phyloP scores from a whole-genome alignment of 2,113 vertebrate genomes.

The Periophthalmus modestus region DNA sequence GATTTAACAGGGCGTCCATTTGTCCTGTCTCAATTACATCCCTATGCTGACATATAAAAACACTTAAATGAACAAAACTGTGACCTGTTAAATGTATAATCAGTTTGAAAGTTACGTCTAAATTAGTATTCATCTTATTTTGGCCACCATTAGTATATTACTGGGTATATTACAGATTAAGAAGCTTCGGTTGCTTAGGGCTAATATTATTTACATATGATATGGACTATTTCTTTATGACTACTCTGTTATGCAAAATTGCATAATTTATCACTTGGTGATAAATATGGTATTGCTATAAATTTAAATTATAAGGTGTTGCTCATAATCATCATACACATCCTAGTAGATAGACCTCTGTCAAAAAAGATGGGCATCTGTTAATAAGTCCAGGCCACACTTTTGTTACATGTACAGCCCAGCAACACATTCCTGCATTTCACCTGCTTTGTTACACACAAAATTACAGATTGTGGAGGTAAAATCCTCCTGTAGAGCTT shows the following conservation, averaged over 20 bases:
- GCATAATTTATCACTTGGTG: too few relatives aligned
- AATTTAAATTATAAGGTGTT: background rate
- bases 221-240: background rate
- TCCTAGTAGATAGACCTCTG: background rate
- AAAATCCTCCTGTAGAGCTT: background rate
- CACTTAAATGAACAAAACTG: background rate
- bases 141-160: too few relatives aligned
- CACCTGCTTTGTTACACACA: background rate
- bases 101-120: background rate
- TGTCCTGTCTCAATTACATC: background rate
- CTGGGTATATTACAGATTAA: too few relatives aligned
- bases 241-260: slow-evolving; percentile 21
- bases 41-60: slow-evolving; percentile 14
- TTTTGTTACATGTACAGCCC: background rate
- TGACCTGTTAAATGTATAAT: too few relatives aligned
- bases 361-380: background rate
- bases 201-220: background rate
- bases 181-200: too few relatives aligned
- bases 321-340: background rate
- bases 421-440: background rate
- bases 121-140: background rate
- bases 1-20: slow-evolving; percentile 19
- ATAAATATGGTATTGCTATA: slow-evolving; percentile 2
- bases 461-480: background rate
- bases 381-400: background rate